Conservation (phyloP, 2,797 vertebrate species). For the Catharus ustulatus region DNA sequence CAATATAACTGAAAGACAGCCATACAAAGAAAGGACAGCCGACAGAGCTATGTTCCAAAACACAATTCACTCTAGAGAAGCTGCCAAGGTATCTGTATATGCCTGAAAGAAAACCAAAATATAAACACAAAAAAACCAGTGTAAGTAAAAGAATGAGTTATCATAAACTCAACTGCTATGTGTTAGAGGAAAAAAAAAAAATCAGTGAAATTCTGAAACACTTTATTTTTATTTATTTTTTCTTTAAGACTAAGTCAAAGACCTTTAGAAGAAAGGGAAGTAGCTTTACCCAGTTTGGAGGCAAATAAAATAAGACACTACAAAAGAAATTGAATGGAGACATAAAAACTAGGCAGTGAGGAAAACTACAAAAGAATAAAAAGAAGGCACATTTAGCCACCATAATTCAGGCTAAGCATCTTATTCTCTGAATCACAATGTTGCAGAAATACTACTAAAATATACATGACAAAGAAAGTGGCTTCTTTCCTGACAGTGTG, state of each 20-base stretch:
- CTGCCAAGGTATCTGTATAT: neutral
- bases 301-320: neutral
- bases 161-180: neutral
- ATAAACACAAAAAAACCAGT: neutral
- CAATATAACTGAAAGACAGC: conserved; percentile 28
- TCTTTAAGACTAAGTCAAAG: neutral
- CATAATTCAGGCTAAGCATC: neutral
- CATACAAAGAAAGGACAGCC: neutral
- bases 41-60: neutral
- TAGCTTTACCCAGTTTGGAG: neutral
- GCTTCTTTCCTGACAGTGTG: neutral
- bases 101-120: conserved; percentile 2
- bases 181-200: no score
- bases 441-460: neutral
- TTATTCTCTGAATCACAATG: neutral
- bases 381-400: neutral
- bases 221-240: neutral
- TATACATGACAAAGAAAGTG: neutral
- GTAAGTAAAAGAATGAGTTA: neutral
- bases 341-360: neutral
- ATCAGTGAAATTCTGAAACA: neutral
- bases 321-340: neutral
- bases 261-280: neutral
- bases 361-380: neutral
- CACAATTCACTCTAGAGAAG: neutral